Base-by-base conservation (phyloP, 2,797 vertebrate genomes). In the Semotilus atromaculatus region DNA sequence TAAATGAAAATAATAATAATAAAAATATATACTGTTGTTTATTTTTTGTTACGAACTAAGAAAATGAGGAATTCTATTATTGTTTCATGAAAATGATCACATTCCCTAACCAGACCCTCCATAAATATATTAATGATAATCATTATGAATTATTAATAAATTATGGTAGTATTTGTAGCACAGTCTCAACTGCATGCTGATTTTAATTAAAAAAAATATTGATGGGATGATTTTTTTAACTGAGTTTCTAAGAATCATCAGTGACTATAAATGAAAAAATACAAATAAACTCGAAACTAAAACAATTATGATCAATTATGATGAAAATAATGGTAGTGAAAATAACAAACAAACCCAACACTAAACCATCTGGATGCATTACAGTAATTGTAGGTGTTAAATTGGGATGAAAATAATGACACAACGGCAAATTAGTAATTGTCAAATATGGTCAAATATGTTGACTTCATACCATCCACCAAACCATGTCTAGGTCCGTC, bases 381-480 rank as follows among this genome's bases (percentile, higher is more conserved):
- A 72, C 40, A 26, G n/a, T 18, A 71, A 26, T 9, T 48, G 40
- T 19, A 18, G n/a, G n/a, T 29, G n/a, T 48, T 40, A 48, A 29
- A 48, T 5, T 19, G n/a, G 4, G 14, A 72, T 14, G 5, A 14
- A 76, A 38, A 38, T 18, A 58, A 76, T 26, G 68, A 43, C 68
- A 45, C 13, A 18, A 14, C 8, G 11, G 19, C 19, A 16, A 55
- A 31, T 55, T 58, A 14, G 34, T 76, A 18, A 3, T 40, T 60
- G 88, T 75, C 78, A 84, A 73, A 78, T n/a, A 3, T 40, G 60
- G 88, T 75, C 78, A 84, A 73, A 78, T 72, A 85, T 80, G 86
- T 66, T 71, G 62, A 36, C 75, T 71, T n/a, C 19, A 23, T 53
- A 53, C 55, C 21, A 45, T 72, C 18, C 7, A 81, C 36, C 18